phyloP scores from a whole-genome alignment of 2,888 invertebrate species.

The Athalia rosae region DNA sequence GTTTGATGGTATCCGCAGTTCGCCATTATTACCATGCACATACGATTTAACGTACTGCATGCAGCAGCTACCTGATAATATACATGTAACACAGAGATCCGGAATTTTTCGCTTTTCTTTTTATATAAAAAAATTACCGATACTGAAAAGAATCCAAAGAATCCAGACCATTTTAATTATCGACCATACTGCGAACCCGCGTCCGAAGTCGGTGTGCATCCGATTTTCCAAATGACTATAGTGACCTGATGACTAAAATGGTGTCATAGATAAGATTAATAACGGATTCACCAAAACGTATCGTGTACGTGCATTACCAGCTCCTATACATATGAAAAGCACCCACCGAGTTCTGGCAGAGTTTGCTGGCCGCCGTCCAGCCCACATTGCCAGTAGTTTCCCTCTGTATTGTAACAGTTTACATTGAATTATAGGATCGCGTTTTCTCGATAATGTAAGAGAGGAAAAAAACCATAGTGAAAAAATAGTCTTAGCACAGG shows the following conservation, averaged over 20 bases:
- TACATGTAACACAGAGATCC: too few relatives aligned
- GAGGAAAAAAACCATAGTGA: not conserved
- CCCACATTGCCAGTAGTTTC: conserved; percentile 52
- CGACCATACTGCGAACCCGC: not conserved
- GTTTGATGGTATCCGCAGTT: too few relatives aligned
- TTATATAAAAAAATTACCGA: too few relatives aligned
- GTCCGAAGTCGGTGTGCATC: not conserved
- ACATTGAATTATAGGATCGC: conserved; percentile 35
- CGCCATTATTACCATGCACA: too few relatives aligned
- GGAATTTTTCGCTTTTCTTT: too few relatives aligned
- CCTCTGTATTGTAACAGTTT: conserved; percentile 34
- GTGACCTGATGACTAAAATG: not conserved
- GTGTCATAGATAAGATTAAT: conserved; percentile 22
- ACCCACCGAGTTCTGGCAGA: conserved; percentile 55
- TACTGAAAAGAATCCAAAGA: too few relatives aligned
- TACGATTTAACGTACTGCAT: too few relatives aligned
- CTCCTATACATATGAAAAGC: not conserved
- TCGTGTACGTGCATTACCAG: too few relatives aligned
- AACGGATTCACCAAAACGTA: not conserved
- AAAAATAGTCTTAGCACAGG: not conserved
- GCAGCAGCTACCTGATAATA: too few relatives aligned
- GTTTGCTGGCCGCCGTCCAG: conserved; percentile 57
- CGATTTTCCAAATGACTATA: not conserved
- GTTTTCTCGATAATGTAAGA: conserved; percentile 8
- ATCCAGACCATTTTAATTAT: too few relatives aligned